Conservation (phyloP, 2,797 vertebrate species). For the Enteromius treurensis region DNA sequence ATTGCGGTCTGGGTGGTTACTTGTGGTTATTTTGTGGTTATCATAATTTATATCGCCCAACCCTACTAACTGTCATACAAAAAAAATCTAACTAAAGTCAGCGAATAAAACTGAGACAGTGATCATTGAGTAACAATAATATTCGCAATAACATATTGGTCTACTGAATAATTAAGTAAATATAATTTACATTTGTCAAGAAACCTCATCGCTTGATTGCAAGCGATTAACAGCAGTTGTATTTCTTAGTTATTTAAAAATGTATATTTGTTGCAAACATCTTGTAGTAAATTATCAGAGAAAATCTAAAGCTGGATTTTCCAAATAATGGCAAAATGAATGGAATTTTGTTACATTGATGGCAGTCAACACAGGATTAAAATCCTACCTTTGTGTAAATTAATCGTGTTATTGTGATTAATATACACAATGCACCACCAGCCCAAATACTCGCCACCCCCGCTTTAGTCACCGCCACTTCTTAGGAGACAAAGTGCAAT, state of each 20-base stretch:
- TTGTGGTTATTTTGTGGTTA: conserved; percentile 6
- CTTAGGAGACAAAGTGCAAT: not conserved
- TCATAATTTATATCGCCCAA: not conserved
- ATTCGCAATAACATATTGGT: too few relatives aligned
- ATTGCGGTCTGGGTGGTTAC: not conserved
- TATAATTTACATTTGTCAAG: too few relatives aligned
- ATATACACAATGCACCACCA: not conserved
- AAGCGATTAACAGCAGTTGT: not conserved
- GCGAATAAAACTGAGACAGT: too few relatives aligned
- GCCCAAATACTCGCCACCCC: not conserved
- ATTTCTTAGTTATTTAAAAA: not conserved
- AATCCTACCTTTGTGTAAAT: not conserved
- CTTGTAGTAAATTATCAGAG: not conserved
- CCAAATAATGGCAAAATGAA: not conserved
- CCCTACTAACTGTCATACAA: too few relatives aligned
- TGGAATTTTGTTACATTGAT: not conserved
- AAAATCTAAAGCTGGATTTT: not conserved
- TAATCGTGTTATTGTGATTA: conserved; percentile 2
- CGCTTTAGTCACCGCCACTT: not conserved
- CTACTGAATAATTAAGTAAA: too few relatives aligned
- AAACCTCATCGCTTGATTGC: too few relatives aligned
- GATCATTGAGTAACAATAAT: too few relatives aligned
- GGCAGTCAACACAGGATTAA: not conserved
- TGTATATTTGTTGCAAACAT: not conserved
- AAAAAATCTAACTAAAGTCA: too few relatives aligned